These are phyloP conservation scores for Meandrusa payeni DNA, from an alignment of 2,888 invertebrate species.

Conservation along the genomic window DNA sequence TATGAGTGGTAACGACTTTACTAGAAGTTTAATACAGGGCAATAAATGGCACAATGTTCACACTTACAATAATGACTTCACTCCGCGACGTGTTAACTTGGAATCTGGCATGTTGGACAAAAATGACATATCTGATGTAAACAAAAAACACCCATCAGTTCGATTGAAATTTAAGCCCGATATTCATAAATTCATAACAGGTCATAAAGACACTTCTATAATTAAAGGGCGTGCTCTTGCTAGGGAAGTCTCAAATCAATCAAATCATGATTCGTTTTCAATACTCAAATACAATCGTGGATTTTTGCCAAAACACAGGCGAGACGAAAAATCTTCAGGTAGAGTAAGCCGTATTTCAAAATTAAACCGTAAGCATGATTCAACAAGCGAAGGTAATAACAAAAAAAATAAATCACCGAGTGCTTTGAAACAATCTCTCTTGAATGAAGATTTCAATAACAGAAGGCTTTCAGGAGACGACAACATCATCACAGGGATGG, in stretches of 20 bases:
- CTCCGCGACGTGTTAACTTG: conserved; percentile 50
- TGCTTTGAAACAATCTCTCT: conserved; percentile 52
- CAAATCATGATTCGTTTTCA: conserved; percentile 47
- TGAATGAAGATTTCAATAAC: conserved; percentile 48
- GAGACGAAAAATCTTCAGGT: conserved; percentile 27
- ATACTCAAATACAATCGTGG: conserved; percentile 62
- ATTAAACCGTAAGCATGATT: conserved; percentile 28
- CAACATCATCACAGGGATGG: conserved; percentile 60
- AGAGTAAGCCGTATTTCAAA: conserved; percentile 25
- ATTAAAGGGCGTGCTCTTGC: conserved; percentile 49
- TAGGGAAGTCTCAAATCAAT: conserved; percentile 51
- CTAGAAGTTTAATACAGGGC: conserved; percentile 46
- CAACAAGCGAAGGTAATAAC: conserved; percentile 35
- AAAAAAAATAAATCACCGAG: conserved; percentile 67
- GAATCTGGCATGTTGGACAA: conserved; percentile 28
- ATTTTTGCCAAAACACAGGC: conserved; percentile 43
- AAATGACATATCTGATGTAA: conserved; percentile 35
- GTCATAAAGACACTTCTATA: conserved; percentile 39
- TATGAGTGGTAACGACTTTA: conserved; percentile 37
- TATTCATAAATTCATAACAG: conserved; percentile 38
- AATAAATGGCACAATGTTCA: conserved; percentile 70
- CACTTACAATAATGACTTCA: conserved; percentile 57
- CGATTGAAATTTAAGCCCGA: conserved; percentile 52
- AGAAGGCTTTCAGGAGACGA: conserved; percentile 60
- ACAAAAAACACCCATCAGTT: conserved; percentile 45